phyloP scores from a whole-genome alignment of 2,888 invertebrate species.

The Pachymerium ferrugineum region DNA sequence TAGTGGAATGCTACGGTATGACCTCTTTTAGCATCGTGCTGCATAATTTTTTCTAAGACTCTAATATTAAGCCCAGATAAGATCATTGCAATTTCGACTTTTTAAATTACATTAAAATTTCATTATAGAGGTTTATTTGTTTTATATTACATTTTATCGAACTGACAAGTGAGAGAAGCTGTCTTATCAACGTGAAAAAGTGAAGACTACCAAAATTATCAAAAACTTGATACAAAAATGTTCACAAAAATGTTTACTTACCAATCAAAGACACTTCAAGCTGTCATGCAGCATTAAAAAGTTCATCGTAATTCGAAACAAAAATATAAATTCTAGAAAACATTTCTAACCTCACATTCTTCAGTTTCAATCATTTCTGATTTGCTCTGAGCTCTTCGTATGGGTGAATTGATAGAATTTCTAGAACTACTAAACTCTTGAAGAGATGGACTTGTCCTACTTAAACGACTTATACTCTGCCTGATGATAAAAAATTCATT shows the following conservation, averaged over 20 bases:
- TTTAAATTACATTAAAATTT: too few relatives aligned
- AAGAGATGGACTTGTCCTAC: neutral
- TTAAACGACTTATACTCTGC: neutral
- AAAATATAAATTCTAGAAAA: neutral
- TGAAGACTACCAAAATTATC: neutral
- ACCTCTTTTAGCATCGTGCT: too few relatives aligned
- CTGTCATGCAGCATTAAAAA: neutral
- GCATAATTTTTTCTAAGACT: too few relatives aligned
- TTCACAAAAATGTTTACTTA: too few relatives aligned
- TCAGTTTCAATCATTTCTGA: neutral
- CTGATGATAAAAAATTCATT: neutral
- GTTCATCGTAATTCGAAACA: neutral
- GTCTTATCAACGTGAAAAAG: too few relatives aligned
- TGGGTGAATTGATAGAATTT: neutral
- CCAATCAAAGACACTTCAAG: neutral
- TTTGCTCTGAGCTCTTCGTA: neutral
- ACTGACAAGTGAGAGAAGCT: too few relatives aligned
- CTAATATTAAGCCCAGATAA: too few relatives aligned
- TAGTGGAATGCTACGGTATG: too few relatives aligned
- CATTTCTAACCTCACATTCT: neutral
- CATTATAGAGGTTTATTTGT: too few relatives aligned
- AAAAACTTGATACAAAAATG: neutral
- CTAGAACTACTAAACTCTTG: neutral
- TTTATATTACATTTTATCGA: too few relatives aligned
- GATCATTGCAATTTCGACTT: too few relatives aligned